These are phyloP conservation scores for Monochamus saltuarius DNA, from an alignment of 1,140 invertebrate genomes.

Conservation along the genomic window DNA sequence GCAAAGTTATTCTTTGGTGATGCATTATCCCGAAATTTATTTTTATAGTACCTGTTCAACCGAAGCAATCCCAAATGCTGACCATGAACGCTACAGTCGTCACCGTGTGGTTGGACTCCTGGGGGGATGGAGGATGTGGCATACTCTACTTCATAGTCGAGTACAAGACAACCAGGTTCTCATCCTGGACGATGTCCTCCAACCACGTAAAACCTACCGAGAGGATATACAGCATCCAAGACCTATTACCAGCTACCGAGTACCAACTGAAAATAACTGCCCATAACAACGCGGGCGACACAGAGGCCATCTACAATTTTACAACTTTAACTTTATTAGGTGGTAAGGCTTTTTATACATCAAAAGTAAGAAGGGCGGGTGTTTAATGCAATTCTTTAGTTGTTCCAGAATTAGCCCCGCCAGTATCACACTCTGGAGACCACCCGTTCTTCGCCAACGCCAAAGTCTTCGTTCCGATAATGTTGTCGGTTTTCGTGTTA, in stretches of 20 bases:
- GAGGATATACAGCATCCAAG: slow-evolving; percentile 75
- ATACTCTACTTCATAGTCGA: slow-evolving; percentile 86
- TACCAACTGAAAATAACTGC: slow-evolving; percentile 87
- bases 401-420: slow-evolving; percentile 60
- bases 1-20: too few relatives aligned
- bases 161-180: slow-evolving; percentile 58
- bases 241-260: slow-evolving; percentile 79
- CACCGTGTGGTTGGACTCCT: slow-evolving; percentile 83
- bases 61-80: slow-evolving; percentile 79
- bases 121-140: slow-evolving; percentile 87
- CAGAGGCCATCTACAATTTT: slow-evolving; percentile 84
- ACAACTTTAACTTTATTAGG: slow-evolving; percentile 75
- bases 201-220: slow-evolving; percentile 75
- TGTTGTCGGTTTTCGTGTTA: slow-evolving; percentile 66
- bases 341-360: slow-evolving; percentile 55
- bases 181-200: slow-evolving; percentile 70
- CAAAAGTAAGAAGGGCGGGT: not conserved
- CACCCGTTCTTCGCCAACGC: slow-evolving; percentile 70
- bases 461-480: slow-evolving; percentile 68
- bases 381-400: slow-evolving; percentile 47
- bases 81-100: slow-evolving; percentile 86
- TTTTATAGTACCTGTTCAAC: slow-evolving; percentile 70
- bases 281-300: slow-evolving; percentile 89
- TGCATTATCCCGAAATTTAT: too few relatives aligned
- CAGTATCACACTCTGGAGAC: slow-evolving; percentile 61